phyloP scores from a whole-genome alignment of 2,113 vertebrate genomes.

The Percina caprodes region DNA sequence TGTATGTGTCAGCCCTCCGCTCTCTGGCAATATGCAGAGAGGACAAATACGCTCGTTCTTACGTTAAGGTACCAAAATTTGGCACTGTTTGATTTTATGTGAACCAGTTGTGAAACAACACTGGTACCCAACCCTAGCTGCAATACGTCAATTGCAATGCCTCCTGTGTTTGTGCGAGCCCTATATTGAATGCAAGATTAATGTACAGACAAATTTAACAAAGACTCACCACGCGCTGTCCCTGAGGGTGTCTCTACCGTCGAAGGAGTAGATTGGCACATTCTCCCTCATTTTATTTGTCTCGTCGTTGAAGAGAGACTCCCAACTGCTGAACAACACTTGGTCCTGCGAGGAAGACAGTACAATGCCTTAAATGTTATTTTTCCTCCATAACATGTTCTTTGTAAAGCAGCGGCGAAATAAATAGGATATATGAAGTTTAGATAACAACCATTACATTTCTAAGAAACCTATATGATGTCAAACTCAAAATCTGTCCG shows the following conservation, averaged over 20 bases:
- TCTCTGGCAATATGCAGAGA: no score
- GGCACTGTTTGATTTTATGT: no score
- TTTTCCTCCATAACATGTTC: background rate
- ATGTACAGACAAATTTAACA: background rate
- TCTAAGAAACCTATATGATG: no score
- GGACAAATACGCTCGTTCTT: no score
- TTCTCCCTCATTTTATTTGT: slow-evolving; percentile 83
- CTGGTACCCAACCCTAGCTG: no score
- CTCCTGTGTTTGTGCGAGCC: no score
- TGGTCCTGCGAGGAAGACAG: slow-evolving; percentile 85
- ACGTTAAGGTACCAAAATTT: no score
- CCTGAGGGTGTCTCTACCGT: slow-evolving; percentile 91
- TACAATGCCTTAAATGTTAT: background rate
- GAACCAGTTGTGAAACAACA: no score
- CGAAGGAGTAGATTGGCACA: slow-evolving; percentile 91
- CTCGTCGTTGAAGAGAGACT: slow-evolving; percentile 88
- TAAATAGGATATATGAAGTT: no score
- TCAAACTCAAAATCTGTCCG: background rate
- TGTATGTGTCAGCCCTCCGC: no score
- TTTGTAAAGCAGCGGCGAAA: background rate
- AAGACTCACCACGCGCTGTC: slow-evolving; percentile 90
- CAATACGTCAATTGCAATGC: no score
- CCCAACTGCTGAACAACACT: slow-evolving; percentile 92
- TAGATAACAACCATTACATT: background rate
- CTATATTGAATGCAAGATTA: background rate